Evolutionary conservation across 53 echinoderm and acorn worm species (phyloP), one percentile per base, ranked within the genome.

Genomic region (Temnopleurus reevesii): DNA sequence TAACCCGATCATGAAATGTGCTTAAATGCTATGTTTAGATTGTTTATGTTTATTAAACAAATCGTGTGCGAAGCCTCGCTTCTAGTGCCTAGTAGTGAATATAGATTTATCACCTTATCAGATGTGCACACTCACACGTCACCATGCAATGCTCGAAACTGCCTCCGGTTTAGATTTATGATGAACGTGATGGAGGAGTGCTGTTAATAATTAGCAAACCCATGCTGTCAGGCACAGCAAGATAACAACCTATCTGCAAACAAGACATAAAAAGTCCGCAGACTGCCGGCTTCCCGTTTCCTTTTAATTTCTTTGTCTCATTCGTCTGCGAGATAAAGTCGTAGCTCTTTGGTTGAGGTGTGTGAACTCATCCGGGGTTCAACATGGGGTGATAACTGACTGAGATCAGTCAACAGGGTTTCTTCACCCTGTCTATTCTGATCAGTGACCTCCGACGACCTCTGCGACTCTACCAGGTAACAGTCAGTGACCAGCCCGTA

Each of bases 331-430:
- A 71, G 43, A 71, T 71, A 38, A 71, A 71, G 71, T 71, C 71
- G 23, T 71, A 71, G 71, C 71, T 38, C 71, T 71, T 36, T 12
- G n/a, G 83, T 31, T 47, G 88, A 53, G 88, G 88, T 87, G 65
- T 53, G 51, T 87, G 88, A 87, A 87, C 88, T 34, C 33, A 27
- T 46, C 29, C 29, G 6, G 34, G 88, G 88, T 87, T 87, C 88
- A 66, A 10, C 12, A 49, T 33, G 27, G 34, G 88, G 88, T 87
- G 88, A 65, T 53, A 31, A 0, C 64, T 34, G 46, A 45, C 53
- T 46, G 19, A 46, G 66, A 64, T 87, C 88, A 87, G 88, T 87
- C 88, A 87, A 53, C 88, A 66, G 88, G 88, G 88, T 87, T 87
- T 87, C 71, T 87, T 87, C 88, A 87, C 66, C 88, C 88, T 53